Conservation (phyloP, 2,888 invertebrate genomes). For the Nymphalis c-album region DNA sequence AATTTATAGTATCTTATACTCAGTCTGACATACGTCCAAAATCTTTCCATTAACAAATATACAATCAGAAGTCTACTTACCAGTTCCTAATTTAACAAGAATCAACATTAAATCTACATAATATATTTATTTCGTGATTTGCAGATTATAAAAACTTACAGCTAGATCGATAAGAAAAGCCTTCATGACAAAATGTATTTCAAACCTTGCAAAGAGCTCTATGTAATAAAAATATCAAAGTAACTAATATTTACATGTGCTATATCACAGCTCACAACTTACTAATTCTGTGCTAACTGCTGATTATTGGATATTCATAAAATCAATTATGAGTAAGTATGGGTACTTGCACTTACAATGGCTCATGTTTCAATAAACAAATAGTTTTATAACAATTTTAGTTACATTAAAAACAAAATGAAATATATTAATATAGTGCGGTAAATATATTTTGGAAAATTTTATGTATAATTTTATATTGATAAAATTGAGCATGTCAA, state of each 20-base stretch:
- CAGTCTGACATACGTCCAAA: slow-evolving; percentile 69
- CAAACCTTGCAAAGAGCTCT: slow-evolving; percentile 21
- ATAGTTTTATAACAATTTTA: not conserved
- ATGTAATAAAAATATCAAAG: slow-evolving; percentile 30
- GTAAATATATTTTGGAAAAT: too few species aligned
- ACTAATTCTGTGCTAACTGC: slow-evolving; percentile 47
- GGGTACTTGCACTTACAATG: not conserved
- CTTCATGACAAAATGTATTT: slow-evolving; percentile 17
- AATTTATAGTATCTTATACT: slow-evolving; percentile 74
- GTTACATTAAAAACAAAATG: not conserved
- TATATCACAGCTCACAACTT: slow-evolving; percentile 78
- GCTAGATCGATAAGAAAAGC: slow-evolving; percentile 22
- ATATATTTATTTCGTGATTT: slow-evolving; percentile 24
- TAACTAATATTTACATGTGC: slow-evolving; percentile 64
- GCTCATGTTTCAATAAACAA: not conserved
- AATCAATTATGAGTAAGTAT: slow-evolving; percentile 8
- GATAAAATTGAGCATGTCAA: too few species aligned
- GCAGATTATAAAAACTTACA: slow-evolving; percentile 27
- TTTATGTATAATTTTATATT: too few species aligned
- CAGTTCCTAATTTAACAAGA: slow-evolving; percentile 50
- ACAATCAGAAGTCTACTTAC: slow-evolving; percentile 56
- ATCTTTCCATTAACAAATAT: slow-evolving; percentile 66
- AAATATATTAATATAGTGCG: too few species aligned
- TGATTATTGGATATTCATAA: slow-evolving; percentile 8
- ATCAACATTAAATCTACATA: slow-evolving; percentile 36